Conservation (phyloP, 2,797 vertebrate species). For the Erethizon dorsatum region DNA sequence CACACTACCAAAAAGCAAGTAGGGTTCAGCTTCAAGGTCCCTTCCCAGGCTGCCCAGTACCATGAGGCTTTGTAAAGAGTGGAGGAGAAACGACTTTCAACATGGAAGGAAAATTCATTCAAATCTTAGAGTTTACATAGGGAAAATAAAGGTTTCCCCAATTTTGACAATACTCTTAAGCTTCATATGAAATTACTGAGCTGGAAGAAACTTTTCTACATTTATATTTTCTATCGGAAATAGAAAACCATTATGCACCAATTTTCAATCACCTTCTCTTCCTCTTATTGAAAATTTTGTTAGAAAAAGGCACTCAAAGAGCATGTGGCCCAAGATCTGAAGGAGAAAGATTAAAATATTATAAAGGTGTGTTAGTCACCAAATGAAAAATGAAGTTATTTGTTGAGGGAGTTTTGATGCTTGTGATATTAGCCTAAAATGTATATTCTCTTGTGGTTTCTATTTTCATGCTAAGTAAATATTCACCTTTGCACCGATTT, state of each 20-base stretch:
- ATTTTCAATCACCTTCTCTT: not conserved
- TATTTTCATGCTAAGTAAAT: not conserved
- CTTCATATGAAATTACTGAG: not conserved
- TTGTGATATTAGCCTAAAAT: not conserved
- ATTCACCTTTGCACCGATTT: not conserved
- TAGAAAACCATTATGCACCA: not conserved
- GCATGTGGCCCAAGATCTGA: not conserved
- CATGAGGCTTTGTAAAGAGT: not conserved
- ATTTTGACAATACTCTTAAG: not conserved
- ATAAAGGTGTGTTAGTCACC: not conserved
- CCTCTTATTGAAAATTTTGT: not conserved
- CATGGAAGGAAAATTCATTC: not conserved
- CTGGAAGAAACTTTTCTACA: not conserved
- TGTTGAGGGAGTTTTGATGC: not conserved
- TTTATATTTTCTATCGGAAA: conserved; percentile 11
- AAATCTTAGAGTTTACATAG: not conserved
- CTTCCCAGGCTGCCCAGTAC: not conserved
- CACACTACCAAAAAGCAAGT: not conserved
- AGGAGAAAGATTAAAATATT: not conserved
- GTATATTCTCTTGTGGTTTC: not conserved
- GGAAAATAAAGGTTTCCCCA: not conserved
- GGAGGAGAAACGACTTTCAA: not conserved
- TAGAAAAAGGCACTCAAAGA: not conserved
- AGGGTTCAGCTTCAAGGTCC: not conserved
- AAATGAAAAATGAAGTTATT: not conserved